Conservation (phyloP, 2,888 invertebrate species). For the Cosmorhoe ocellata region DNA sequence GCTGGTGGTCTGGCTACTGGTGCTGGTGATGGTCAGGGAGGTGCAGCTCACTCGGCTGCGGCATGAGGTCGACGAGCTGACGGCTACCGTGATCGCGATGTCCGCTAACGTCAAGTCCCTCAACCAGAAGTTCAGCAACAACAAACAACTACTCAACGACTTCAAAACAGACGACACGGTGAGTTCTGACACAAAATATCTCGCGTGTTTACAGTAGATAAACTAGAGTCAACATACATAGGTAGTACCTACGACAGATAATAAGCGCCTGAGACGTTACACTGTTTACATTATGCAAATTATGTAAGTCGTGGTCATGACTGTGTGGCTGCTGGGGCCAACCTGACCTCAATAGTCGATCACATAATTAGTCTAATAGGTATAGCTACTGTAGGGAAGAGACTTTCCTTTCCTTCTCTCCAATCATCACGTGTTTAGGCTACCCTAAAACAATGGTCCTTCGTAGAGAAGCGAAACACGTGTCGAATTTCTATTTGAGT, state of each 20-base stretch:
- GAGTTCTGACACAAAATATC: conserved; percentile 40
- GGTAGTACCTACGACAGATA: conserved; percentile 21
- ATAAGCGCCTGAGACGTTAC: conserved; percentile 4
- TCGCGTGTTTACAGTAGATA: conserved; percentile 14
- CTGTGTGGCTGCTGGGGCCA: too few species aligned
- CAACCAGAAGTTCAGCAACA: conserved; percentile 62
- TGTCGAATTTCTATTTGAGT: too few species aligned
- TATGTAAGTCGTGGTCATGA: background rate
- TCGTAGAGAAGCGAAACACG: too few species aligned
- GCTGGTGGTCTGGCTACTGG: conserved; percentile 59
- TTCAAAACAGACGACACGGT: conserved; percentile 73
- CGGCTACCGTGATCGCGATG: conserved; percentile 64
- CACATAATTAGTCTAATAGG: too few species aligned
- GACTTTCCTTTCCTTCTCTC: too few species aligned
- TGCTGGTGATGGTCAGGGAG: conserved; percentile 64
- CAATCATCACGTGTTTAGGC: too few species aligned
- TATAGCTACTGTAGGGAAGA: too few species aligned
- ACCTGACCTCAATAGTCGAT: too few species aligned
- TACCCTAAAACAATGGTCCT: too few species aligned
- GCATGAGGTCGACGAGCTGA: conserved; percentile 65
- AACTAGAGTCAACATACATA: conserved; percentile 29
- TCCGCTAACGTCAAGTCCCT: conserved; percentile 63
- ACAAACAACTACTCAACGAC: conserved; percentile 60
- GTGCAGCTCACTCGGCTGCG: conserved; percentile 61
- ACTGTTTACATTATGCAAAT: conserved; percentile 12